Evolutionary conservation across 2,113 vertebrate species (phyloP), one percentile per base, ranked within the genome.

Genomic region (Gambusia affinis): DNA sequence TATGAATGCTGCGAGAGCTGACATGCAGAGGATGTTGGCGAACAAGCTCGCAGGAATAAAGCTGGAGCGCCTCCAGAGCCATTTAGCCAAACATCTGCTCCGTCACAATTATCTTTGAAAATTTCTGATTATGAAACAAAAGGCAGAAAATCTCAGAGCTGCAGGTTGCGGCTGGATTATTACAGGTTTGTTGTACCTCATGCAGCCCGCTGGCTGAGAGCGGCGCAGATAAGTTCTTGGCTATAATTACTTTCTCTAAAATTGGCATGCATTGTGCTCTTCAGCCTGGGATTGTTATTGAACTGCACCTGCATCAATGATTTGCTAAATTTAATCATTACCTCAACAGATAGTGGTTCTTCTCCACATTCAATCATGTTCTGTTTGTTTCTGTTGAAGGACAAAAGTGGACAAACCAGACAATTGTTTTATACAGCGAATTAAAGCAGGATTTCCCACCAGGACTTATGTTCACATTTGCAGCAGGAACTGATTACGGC

Each of bases 81-180:
- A 88, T 92, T 92, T 82, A 81, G 81, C 57, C 30, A n/a, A 82
- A 88, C 90, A 91, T 92, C 91, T 92, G 90, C 87, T 91, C 80
- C 67, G 74, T 83, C 80, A 83, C 80, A 87, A 75, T 67, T 60
- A 33, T 47, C 82, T 83, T 80, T 86, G 83, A 88, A 57, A 88
- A 89, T 90, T 83, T 75, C 70, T 73, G 82, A 81, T 89, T 79
- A 79, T 60, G 64, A 70, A 83, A 81, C 70, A 88, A 80, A 90
- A 85, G 75, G 84, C 35, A 72, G 84, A 85, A 69, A 73, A 60
- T 82, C 80, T 85, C 79, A 17, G 67, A 81, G 73, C 67, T 51
- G 70, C 70, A 66, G 33, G 73, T 81, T 81, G 70, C 86, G 61
- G 39, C 73, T 66, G 80, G 70, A 84, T 80, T 81, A 72, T 75